Conservation (phyloP, 2,888 invertebrate genomes). For the Chorisops tibialis region DNA sequence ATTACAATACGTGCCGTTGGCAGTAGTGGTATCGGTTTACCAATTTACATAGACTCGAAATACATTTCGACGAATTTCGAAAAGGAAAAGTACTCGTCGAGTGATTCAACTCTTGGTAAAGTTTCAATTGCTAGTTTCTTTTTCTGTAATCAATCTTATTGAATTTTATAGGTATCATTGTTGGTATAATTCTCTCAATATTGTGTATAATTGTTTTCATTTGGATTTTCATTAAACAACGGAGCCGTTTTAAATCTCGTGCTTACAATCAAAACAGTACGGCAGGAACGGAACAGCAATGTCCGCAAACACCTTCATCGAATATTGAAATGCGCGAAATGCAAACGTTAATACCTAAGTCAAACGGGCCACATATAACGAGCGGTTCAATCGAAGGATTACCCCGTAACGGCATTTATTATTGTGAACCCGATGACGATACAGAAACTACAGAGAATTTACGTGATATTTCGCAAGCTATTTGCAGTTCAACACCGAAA, state of each 20-base stretch:
- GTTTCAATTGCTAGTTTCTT: background rate
- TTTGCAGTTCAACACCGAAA: conserved; percentile 38
- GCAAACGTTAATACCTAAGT: conserved; percentile 49
- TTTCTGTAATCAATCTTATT: background rate
- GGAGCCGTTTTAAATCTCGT: conserved; percentile 46
- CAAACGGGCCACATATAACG: conserved; percentile 13
- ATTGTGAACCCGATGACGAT: conserved; percentile 20
- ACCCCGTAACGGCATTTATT: conserved; percentile 42
- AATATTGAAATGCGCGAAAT: conserved; percentile 50
- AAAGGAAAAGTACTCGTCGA: conserved; percentile 39
- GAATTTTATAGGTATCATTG: conserved; percentile 40
- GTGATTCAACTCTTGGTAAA: conserved; percentile 39
- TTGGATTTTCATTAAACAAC: conserved; percentile 46
- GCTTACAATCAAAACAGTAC: conserved; percentile 32
- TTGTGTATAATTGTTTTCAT: conserved; percentile 46
- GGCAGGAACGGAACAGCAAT: conserved; percentile 37
- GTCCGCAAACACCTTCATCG: conserved; percentile 35
- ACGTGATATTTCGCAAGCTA: conserved; percentile 22
- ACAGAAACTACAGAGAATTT: conserved; percentile 6
- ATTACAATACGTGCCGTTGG: conserved; percentile 50
- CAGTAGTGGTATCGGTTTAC: conserved; percentile 49
- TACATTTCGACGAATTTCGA: conserved; percentile 33
- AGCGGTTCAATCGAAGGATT: conserved; percentile 34
- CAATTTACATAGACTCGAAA: conserved; percentile 47
- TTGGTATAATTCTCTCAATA: conserved; percentile 46